A percentile compares a stretch with the other conserved stretches of the same genome.
These are phyloP conservation scores for Epizoanthus illoricatus DNA, from an alignment of 92 coral and sea anemone species.

Conservation along the genomic window DNA sequence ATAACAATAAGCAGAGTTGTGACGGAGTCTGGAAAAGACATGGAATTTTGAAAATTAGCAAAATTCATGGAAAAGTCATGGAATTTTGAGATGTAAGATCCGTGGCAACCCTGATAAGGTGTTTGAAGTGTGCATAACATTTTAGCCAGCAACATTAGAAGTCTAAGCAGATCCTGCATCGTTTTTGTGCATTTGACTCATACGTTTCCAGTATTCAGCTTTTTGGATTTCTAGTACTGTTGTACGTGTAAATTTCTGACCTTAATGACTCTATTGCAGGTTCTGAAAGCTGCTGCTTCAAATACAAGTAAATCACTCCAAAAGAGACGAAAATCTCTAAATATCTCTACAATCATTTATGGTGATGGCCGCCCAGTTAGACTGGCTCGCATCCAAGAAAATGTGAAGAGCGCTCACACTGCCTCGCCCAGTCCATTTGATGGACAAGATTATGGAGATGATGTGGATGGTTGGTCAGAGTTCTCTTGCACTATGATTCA, in stretches of 20 bases:
- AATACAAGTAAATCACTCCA: slow-evolving; percentile 60
- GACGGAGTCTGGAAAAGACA: no score
- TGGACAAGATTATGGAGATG: slow-evolving; percentile 52
- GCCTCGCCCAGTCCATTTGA: slow-evolving; percentile 59
- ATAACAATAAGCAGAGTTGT: no score
- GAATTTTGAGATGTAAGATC: no score
- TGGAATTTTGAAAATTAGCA: no score
- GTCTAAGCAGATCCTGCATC: no score
- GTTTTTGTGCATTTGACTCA: no score
- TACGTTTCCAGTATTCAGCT: no score
- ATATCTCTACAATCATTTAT: slow-evolving; percentile 83
- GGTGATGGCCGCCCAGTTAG: slow-evolving; percentile 92
- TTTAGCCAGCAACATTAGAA: no score
- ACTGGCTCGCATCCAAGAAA: slow-evolving; percentile 85
- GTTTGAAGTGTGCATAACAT: no score
- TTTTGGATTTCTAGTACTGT: not conserved
- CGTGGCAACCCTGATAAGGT: no score
- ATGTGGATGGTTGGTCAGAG: slow-evolving; percentile 30
- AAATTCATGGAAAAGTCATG: no score
- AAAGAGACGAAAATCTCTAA: slow-evolving; percentile 77
- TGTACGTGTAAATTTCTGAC: not conserved
- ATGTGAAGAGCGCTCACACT: slow-evolving; percentile 38
- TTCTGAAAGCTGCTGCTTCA: slow-evolving; percentile 74
- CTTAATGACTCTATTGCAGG: slow-evolving; percentile 48
- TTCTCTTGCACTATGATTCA: slow-evolving; percentile 17